phyloP scores from a whole-genome alignment of 2,113 vertebrate species.

The Cephalopholis sonnerati region DNA sequence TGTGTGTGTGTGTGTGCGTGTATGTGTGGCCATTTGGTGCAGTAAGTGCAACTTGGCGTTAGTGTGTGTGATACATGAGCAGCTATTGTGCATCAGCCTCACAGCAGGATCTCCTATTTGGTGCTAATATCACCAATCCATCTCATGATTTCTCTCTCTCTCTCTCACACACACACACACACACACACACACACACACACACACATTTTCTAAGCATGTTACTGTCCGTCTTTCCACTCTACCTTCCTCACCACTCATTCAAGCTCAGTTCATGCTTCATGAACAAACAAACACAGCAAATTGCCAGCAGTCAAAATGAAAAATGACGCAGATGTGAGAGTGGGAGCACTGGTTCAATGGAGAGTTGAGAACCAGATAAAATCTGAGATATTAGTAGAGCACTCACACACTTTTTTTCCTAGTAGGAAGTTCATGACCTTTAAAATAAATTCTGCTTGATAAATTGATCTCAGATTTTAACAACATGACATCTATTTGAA shows the following conservation, averaged over 20 bases:
- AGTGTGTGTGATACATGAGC: constrained; percentile 18
- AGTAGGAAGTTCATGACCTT: not conserved
- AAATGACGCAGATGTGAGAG: not conserved
- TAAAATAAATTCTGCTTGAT: not conserved
- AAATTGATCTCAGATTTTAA: not conserved
- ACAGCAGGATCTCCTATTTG: constrained; percentile 2
- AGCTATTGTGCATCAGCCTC: constrained; percentile 6
- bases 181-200: not conserved
- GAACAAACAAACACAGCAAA: constrained; percentile 10
- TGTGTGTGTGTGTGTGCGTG: not conserved
- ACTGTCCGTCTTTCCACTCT: not conserved
- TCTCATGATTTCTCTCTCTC: not conserved
- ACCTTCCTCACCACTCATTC: not conserved
- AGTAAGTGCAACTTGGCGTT: not conserved
- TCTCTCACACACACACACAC: not conserved
- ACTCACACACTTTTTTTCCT: not conserved
- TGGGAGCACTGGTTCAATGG: not conserved
- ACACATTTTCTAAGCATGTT: not conserved
- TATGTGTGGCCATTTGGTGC: not conserved
- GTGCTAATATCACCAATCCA: constrained; percentile 27
- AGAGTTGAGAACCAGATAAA: not conserved
- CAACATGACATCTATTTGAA: no score
- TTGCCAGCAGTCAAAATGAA: constrained; percentile 7
- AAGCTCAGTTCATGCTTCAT: constrained; percentile 6
- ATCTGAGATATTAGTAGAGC: not conserved